Conservation (phyloP, 1,140 invertebrate genomes). For the Lerema accius region DNA sequence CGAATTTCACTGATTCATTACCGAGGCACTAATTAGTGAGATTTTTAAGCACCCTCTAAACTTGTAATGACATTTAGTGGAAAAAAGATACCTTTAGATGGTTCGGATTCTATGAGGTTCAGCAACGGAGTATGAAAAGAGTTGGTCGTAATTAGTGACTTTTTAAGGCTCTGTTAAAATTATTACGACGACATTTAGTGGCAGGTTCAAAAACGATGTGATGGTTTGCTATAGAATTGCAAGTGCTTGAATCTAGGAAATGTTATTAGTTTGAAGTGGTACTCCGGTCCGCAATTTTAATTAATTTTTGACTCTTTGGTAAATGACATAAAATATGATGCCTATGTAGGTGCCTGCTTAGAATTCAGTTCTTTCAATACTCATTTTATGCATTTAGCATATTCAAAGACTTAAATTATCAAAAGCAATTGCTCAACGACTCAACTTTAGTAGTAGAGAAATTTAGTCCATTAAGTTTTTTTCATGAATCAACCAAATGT, state of each 20-base stretch:
- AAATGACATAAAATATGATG: neutral
- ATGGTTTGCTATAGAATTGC: slow-evolving; percentile 13
- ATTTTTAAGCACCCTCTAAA: slow-evolving; percentile 23
- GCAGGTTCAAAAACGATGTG: slow-evolving; percentile 5
- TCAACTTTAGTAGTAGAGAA: too few relatives aligned
- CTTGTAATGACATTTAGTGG: slow-evolving; percentile 28
- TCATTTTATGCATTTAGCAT: too few relatives aligned
- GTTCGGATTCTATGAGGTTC: neutral
- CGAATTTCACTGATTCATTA: slow-evolving; percentile 14
- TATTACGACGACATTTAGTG: slow-evolving; percentile 19
- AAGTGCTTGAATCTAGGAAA: slow-evolving; percentile 2
- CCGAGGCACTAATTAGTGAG: slow-evolving; percentile 25
- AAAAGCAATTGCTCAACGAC: too few relatives aligned
- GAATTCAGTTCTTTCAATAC: too few relatives aligned
- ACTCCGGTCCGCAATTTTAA: neutral
- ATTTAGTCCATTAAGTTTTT: too few relatives aligned
- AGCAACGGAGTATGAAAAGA: slow-evolving; percentile 20
- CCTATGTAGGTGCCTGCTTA: too few relatives aligned
- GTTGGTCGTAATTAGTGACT: slow-evolving; percentile 23
- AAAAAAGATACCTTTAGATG: slow-evolving; percentile 25
- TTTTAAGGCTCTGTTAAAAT: slow-evolving; percentile 16
- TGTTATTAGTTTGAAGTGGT: slow-evolving; percentile 18
- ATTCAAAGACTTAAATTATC: too few relatives aligned
- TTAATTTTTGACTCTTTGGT: neutral
- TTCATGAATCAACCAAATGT: too few relatives aligned